Evolutionary conservation across 1,140 invertebrate genomes (phyloP).

Genomic region (Probaryconus sp.): DNA sequence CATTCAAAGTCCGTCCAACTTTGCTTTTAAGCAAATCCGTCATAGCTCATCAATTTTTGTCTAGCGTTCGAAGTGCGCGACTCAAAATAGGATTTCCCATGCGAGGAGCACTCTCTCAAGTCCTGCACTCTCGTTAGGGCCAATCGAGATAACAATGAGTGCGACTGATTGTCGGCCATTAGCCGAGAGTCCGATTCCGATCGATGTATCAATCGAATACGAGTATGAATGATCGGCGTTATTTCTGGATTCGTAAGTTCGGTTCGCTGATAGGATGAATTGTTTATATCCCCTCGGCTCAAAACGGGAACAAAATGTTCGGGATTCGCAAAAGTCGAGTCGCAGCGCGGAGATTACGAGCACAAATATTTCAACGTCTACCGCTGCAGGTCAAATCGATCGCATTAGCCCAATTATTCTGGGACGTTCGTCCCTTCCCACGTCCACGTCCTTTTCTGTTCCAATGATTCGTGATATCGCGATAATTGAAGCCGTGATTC

Average conservation of each 20-base stretch:
- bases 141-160: neutral
- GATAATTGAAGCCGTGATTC: conserved; percentile 12
- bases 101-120: too few species aligned
- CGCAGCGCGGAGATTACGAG: conserved; percentile 19
- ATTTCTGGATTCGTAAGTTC: neutral
- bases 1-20: too few species aligned
- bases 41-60: too few species aligned
- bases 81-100: too few species aligned
- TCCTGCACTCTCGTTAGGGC: too few species aligned
- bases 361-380: conserved; percentile 33
- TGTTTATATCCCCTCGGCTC: conserved; percentile 2
- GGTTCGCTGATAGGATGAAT: conserved; percentile 8
- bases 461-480: conserved; percentile 1
- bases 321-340: neutral
- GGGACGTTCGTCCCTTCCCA: neutral
- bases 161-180: neutral
- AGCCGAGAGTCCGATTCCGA: neutral
- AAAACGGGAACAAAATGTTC: conserved; percentile 1
- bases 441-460: neutral
- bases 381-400: conserved; percentile 25
- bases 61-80: too few species aligned
- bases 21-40: too few species aligned
- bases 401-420: conserved; percentile 46
- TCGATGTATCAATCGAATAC: too few species aligned
- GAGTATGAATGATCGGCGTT: neutral